phyloP scores from a whole-genome alignment of 2,113 vertebrate species.

The Hemichromis elongatus region DNA sequence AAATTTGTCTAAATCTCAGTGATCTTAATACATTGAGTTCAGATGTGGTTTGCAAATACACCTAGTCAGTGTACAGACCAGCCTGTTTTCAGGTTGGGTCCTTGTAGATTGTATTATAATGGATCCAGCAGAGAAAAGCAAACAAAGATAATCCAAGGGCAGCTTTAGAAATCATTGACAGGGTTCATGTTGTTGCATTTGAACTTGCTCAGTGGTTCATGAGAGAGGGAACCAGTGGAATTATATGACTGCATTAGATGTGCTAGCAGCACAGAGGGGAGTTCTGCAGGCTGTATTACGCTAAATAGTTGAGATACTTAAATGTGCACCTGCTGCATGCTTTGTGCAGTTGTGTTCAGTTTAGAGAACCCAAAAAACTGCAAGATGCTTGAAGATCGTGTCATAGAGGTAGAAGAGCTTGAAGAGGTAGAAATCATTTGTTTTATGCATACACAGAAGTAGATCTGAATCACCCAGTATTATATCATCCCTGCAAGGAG shows the following conservation, averaged over 20 bases:
- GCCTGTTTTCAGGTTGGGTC: not conserved
- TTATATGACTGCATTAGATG: not conserved
- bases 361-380: not conserved
- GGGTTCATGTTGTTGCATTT: constrained; percentile 33
- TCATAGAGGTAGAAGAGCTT: fast-evolving
- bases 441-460: not conserved
- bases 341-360: not conserved
- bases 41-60: not conserved
- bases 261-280: not conserved
- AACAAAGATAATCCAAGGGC: constrained; percentile 52
- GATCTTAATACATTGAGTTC: not conserved
- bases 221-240: not conserved
- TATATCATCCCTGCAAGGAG: not conserved
- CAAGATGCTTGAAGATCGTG: not conserved
- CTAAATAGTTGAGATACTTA: not conserved
- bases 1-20: not conserved
- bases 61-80: not conserved
- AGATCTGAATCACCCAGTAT: not conserved
- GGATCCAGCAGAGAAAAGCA: not conserved
- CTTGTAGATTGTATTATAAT: constrained; percentile 2
- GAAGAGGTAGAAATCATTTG: not conserved
- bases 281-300: not conserved
- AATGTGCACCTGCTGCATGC: not conserved
- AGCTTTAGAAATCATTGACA: constrained; percentile 62
- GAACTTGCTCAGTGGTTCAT: not conserved